Base-by-base conservation (phyloP, 2,797 vertebrate genomes). In the Hoplostethus atlanticus region DNA sequence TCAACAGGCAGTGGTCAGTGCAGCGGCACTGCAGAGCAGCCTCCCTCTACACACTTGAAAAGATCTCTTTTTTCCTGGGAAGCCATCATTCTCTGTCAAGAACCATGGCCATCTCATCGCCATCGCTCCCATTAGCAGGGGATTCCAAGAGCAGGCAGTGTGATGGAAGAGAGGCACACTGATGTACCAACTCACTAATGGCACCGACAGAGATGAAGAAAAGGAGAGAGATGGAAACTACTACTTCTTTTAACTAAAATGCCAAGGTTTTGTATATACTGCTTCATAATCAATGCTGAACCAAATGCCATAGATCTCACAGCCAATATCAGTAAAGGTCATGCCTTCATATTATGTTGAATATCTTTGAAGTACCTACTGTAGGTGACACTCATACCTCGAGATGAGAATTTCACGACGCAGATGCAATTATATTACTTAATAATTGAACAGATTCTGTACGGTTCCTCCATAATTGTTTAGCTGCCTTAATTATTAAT, bases 41-140 rank as follows among this genome's bases (percentile, higher is more conserved):
- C 72, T 40, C 71, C 64, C 79, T 83, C 69, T 71, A 75, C 80
- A 70, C 82, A 80, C 59, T 63, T 84, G 79, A 87, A 90, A 87
- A 77, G 16, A 79, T 92, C 83, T 64, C 55, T 70, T 79, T 87
- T 73, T 78, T 65, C 77, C 53, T 62, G 62, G 80, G 77, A 62
- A 78, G 80, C 71, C 79, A 92, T 93, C 86, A 75, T 71, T 93
- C 91, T 92, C 87, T 87, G 91, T 93, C 91, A 92, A 89, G 82
- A 88, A 79, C 75, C 71, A 68, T 79, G 79, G 87, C 78, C 83
- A 72, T 89, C 85, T 79, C 76, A 74, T 73, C 50, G 54, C 79
- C 66, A 67, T 81, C 59, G 72, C 82, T 89, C 78, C 79, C 84
- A 86, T 91, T 83, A 85, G 85, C 84, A 53, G 42, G 79, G 79